A percentile compares a stretch with the other conserved stretches of the same genome.
Conservation (phyloP, 2,888 invertebrate genomes). For the Germaria angustata region DNA sequence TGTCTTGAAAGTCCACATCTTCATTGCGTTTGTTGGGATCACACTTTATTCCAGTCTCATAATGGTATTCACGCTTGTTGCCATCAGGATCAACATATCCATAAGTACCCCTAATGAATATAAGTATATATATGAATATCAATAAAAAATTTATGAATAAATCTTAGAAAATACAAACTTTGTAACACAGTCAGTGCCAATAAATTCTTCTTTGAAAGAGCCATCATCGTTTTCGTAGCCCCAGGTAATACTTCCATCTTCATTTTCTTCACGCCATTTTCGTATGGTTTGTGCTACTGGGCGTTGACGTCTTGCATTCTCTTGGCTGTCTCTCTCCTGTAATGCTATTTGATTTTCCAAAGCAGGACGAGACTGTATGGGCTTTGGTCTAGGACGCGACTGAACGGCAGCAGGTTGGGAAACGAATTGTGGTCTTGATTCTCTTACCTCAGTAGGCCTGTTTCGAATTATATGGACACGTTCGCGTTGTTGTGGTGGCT, state of each 20-base stretch:
- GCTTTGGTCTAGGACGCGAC: conserved; percentile 74
- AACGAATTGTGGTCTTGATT: conserved; percentile 77
- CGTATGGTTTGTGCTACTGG: conserved; percentile 87
- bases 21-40: conserved; percentile 80
- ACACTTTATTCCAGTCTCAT: conserved; percentile 88
- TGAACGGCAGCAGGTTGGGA: conserved; percentile 74
- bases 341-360: conserved; percentile 72
- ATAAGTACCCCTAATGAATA: conserved; percentile 84
- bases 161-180: conserved; percentile 74
- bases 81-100: conserved; percentile 93
- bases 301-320: conserved; percentile 81
- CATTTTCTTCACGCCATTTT: conserved; percentile 88
- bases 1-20: conserved; percentile 81
- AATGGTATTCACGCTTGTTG: conserved; percentile 88
- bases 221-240: conserved; percentile 94
- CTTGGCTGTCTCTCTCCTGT: conserved; percentile 74
- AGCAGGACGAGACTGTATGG: conserved; percentile 76
- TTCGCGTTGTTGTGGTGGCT: conserved; percentile 80
- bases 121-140: background rate
- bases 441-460: conserved; percentile 71
- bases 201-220: conserved; percentile 91
- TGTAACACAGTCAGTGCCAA: conserved; percentile 88
- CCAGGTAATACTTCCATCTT: conserved; percentile 89
- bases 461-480: conserved; percentile 79
- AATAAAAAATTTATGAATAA: background rate